Conservation (phyloP, 2,888 invertebrate species). For the Microctonus brassicae region DNA sequence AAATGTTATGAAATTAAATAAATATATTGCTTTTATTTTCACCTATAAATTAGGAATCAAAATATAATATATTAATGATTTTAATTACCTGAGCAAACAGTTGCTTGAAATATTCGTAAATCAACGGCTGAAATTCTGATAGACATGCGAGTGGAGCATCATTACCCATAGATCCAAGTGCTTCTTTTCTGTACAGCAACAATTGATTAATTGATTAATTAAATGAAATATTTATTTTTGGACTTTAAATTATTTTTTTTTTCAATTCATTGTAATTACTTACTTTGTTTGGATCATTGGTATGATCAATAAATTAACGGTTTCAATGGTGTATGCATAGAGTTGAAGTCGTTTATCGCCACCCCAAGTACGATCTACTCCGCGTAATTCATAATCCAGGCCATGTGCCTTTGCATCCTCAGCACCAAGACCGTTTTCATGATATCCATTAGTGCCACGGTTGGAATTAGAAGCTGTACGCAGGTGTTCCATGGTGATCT, state of each 20-base stretch:
- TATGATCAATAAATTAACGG: constrained; percentile 91
- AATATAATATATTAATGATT: too few species aligned
- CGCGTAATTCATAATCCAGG: constrained; percentile 60
- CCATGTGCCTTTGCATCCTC: constrained; percentile 52
- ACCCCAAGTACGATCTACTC: constrained; percentile 70
- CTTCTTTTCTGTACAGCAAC: constrained; percentile 85
- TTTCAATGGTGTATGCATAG: constrained; percentile 95
- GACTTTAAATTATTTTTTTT: too few species aligned
- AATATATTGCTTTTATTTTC: not conserved
- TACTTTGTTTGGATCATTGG: constrained; percentile 97
- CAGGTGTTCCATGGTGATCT: constrained; percentile 88
- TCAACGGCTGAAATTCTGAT: constrained; percentile 93
- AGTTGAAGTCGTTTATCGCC: constrained; percentile 89
- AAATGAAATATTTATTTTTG: too few species aligned
- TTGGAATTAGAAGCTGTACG: constrained; percentile 75
- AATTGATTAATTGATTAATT: constrained; percentile 9
- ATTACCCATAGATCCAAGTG: constrained; percentile 99
- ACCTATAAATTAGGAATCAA: too few species aligned
- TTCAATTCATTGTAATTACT: constrained; percentile 57
- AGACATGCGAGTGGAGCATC: constrained; percentile 98
- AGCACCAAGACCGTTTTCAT: constrained; percentile 67
- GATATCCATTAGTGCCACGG: constrained; percentile 65
- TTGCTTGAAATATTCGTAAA: constrained; percentile 99
- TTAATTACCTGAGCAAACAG: constrained; percentile 97
- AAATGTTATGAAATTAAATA: constrained; percentile 29